Evolutionary conservation across 2,888 invertebrate genomes (phyloP).

Genomic region (Megastigmus dorsalis): DNA sequence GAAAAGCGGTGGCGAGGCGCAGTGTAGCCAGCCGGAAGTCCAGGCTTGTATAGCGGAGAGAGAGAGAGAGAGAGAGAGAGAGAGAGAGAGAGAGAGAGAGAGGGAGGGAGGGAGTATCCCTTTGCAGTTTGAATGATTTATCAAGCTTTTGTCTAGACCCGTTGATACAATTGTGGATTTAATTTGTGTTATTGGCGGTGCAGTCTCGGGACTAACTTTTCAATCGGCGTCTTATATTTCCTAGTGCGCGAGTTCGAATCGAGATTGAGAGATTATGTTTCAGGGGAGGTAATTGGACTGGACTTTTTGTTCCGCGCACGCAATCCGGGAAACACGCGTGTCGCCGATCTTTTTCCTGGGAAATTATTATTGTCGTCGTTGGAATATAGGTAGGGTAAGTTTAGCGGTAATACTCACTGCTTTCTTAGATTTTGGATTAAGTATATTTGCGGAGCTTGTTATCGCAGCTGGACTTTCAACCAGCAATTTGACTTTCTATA

Average conservation of each 20-base stretch:
- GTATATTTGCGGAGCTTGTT: too few relatives aligned
- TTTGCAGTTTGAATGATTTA: conserved; percentile 51
- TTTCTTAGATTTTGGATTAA: too few relatives aligned
- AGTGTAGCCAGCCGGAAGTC: too few relatives aligned
- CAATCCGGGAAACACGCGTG: background rate
- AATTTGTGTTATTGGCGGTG: conserved; percentile 25
- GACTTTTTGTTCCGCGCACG: conserved; percentile 4
- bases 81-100: too few relatives aligned
- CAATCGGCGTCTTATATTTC: conserved; percentile 7
- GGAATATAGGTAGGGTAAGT: too few relatives aligned
- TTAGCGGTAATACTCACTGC: too few relatives aligned
- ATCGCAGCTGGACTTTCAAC: too few relatives aligned
- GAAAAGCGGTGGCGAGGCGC: conserved; percentile 9
- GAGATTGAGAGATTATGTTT: conserved; percentile 20
- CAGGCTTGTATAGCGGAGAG: too few relatives aligned
- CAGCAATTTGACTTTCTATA: too few relatives aligned
- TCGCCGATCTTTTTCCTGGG: background rate
- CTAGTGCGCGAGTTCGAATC: background rate
- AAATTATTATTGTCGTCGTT: background rate
- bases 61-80: too few relatives aligned
- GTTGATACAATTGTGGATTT: conserved; percentile 38
- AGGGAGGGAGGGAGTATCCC: too few relatives aligned
- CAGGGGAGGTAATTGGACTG: conserved; percentile 20
- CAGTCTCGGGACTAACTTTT: conserved; percentile 4
- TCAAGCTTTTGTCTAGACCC: background rate